phyloP scores from a whole-genome alignment of 1,140 invertebrate species.

The Maniola jurtina region DNA sequence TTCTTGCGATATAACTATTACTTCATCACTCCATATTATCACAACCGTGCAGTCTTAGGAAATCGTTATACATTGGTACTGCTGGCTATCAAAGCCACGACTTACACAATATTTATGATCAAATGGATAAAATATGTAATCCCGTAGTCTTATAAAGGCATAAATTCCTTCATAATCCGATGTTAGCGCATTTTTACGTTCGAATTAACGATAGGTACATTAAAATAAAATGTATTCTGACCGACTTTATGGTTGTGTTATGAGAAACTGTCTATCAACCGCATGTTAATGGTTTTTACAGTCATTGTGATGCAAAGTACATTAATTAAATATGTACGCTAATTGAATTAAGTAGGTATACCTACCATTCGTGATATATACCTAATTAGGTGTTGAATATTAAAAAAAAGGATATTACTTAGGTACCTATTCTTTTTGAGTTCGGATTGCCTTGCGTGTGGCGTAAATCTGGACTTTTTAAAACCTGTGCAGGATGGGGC shows the following conservation, averaged over 20 bases:
- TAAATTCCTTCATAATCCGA: slow-evolving; percentile 24
- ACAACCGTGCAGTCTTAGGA: not conserved
- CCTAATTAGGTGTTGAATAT: too few species aligned
- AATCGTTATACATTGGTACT: not conserved
- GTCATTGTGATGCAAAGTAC: not conserved
- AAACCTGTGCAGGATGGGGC: too few species aligned
- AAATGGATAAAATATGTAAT: not conserved
- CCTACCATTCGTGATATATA: too few species aligned
- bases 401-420: too few species aligned
- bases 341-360: not conserved
- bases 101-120: not conserved
- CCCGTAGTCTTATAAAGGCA: slow-evolving; percentile 10
- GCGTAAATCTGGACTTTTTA: too few species aligned
- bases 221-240: slow-evolving; percentile 25
- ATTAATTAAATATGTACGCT: not conserved
- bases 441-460: too few species aligned
- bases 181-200: slow-evolving; percentile 23
- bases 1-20: too few species aligned
- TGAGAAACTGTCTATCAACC: slow-evolving; percentile 13
- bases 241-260: slow-evolving; percentile 14
- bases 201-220: slow-evolving; percentile 11
- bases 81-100: not conserved
- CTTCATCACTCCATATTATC: not conserved
- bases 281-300: slow-evolving; percentile 6
- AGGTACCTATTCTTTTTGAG: too few species aligned